Base-by-base conservation (phyloP, 2,797 vertebrate genomes). In the Myotis vivesi region DNA sequence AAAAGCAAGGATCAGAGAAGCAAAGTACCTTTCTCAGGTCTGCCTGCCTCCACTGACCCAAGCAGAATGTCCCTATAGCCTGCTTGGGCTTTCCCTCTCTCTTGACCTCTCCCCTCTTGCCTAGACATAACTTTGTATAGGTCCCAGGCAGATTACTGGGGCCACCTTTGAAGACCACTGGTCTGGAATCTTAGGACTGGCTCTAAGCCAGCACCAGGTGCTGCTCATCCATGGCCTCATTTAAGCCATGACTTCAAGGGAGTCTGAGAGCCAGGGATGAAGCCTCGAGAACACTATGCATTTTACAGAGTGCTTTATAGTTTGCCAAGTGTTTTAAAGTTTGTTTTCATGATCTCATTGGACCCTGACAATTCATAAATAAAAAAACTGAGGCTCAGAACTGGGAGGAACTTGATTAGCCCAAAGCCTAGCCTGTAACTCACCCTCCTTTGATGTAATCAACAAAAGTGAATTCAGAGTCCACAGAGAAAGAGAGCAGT, bases 401-500 rank as follows among this genome's bases (percentile, higher is more conserved):
- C 0, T 0, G 71, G 87, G 83, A 81, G 57, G 79, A 73, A 83
- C 46, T 0, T 25, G 41, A 10, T 73, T 33, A 55, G 75, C 44
- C 93, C 80, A 30, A 68, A 76, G 68, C 23, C 62, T 38, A 57
- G 69, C 46, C 33, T 81, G 8, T 92, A 96, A 98, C 99, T 99
- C 98, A 99, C 99, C 99, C 99, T 98, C 99, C 99, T 96, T 99
- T 98, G 97, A 99, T 99, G 98, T 99, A 99, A 98, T 99, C 99
- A 89, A 99, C 99, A 93, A 99, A 99, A 84, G 99, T 99, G 98
- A 99, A 99, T 97, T 99, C 99, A 0, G 99, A 99, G 97, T 99
- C 99, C 84, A 99, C 99, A 36, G 99, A 99, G 98, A 99, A 99
- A 97, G 99, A 99, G 93, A 99, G 98, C 97, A 99, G 98, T 1